Conservation (phyloP, 1,140 invertebrate genomes). For the Chymomyza costata region DNA sequence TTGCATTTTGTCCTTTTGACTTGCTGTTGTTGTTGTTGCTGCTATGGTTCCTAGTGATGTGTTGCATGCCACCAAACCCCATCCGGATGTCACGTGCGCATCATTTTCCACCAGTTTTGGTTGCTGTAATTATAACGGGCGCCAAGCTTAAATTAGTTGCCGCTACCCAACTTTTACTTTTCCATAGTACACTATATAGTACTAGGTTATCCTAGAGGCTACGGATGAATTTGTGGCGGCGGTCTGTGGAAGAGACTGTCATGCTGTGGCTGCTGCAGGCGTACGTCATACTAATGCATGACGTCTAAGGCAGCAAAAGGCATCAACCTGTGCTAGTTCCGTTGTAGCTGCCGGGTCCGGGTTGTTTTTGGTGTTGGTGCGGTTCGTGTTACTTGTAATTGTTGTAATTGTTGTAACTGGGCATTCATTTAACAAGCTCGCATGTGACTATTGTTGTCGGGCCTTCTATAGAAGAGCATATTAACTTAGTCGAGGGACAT, state of each 20-base stretch:
- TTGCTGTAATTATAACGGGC: slow-evolving; percentile 61
- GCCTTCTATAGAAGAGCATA: too few relatives aligned
- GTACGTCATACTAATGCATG: not conserved
- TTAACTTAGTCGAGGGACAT: too few relatives aligned
- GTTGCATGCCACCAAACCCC: slow-evolving; percentile 7
- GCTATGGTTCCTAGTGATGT: slow-evolving; percentile 9
- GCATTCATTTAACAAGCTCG: slow-evolving; percentile 46
- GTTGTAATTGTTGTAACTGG: not conserved
- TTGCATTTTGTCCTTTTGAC: slow-evolving; percentile 37
- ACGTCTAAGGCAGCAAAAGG: not conserved
- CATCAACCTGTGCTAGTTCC: slow-evolving; percentile 21
- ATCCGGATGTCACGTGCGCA: slow-evolving; percentile 63
- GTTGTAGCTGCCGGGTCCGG: too few relatives aligned
- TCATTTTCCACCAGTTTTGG: slow-evolving; percentile 65
- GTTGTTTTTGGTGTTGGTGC: slow-evolving; percentile 27
- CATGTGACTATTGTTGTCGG: too few relatives aligned
- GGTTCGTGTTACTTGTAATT: not conserved
- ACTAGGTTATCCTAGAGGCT: too few relatives aligned
- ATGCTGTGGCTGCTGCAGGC: slow-evolving; percentile 6
- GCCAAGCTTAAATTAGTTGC: slow-evolving; percentile 65
- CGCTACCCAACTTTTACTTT: slow-evolving; percentile 4
- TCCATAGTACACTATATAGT: too few relatives aligned
- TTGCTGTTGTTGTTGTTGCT: not conserved
- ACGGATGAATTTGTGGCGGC: too few relatives aligned
- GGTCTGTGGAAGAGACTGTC: too few relatives aligned